Percentiles rank a stretch among this genome's conserved stretches.
phyloP scores from a whole-genome alignment of 2,113 vertebrate species.

The Rhipidura dahli region DNA sequence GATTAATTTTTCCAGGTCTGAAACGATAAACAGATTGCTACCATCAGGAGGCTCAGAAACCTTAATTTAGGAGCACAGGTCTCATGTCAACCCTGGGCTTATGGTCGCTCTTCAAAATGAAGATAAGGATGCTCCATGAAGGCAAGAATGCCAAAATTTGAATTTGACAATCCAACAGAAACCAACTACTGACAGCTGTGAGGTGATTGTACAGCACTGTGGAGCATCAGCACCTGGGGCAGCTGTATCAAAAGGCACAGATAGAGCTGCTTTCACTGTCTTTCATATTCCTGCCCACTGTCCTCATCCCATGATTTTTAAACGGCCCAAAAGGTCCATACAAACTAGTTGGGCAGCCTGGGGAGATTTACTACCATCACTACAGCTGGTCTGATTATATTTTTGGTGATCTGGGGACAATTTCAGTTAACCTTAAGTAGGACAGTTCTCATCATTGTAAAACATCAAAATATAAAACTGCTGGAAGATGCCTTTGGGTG shows the following conservation, averaged over 20 bases:
- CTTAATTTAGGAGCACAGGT: background rate
- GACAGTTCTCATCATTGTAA: background rate
- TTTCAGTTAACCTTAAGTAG: background rate
- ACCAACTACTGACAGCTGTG: background rate
- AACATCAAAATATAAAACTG: background rate
- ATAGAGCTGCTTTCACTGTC: background rate
- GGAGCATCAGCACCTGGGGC: background rate
- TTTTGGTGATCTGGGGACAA: background rate
- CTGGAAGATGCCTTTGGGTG: background rate
- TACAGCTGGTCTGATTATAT: background rate
- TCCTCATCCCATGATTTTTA: background rate
- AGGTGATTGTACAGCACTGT: accelerated
- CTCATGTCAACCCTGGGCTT: background rate
- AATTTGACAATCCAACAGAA: background rate
- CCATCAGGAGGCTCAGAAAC: background rate
- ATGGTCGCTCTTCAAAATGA: background rate
- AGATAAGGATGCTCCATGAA: background rate
- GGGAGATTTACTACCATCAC: background rate
- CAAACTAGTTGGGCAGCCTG: background rate
- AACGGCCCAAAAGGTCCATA: background rate
- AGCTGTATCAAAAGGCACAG: background rate
- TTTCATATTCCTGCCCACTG: background rate
- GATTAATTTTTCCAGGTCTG: background rate
- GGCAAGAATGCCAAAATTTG: background rate
- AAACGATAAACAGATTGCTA: background rate